These are phyloP conservation scores for Mormoops blainvillei DNA, from an alignment of 2,113 vertebrate species.

Conservation along the genomic window DNA sequence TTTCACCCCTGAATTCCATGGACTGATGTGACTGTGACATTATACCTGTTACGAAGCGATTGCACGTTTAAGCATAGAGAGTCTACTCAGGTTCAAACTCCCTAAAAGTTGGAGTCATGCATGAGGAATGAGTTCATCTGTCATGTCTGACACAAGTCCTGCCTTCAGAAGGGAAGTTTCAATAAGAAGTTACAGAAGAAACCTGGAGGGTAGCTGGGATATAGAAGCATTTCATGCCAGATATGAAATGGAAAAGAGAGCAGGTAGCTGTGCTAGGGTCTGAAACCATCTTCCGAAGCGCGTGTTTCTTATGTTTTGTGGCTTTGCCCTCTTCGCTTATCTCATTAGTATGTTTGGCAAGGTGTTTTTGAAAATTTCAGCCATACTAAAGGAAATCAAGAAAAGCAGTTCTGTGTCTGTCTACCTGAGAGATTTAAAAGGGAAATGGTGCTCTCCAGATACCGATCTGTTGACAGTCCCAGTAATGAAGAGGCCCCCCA, in stretches of 20 bases:
- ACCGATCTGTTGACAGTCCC: not conserved
- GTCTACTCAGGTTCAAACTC: not conserved
- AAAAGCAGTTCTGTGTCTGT: not conserved
- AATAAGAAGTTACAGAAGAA: not conserved
- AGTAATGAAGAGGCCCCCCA: not conserved
- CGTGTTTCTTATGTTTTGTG: not conserved
- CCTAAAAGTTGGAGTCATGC: not conserved
- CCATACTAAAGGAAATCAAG: not conserved
- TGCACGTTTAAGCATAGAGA: not conserved
- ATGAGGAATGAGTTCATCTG: not conserved
- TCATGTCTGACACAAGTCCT: not conserved
- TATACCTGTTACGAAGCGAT: not conserved
- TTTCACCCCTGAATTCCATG: not conserved
- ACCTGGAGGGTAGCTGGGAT: not conserved
- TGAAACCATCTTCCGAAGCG: not conserved
- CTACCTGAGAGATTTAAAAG: not conserved
- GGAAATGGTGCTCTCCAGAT: not conserved
- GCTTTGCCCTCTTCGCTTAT: not conserved
- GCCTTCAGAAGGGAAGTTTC: not conserved
- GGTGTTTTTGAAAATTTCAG: not conserved
- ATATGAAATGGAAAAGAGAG: not conserved
- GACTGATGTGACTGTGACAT: not conserved
- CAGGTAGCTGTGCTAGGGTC: not conserved
- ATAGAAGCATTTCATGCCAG: not conserved
- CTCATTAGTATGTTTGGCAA: not conserved